phyloP scores from a whole-genome alignment of 2,888 invertebrate genomes.

The Papilio demoleus region DNA sequence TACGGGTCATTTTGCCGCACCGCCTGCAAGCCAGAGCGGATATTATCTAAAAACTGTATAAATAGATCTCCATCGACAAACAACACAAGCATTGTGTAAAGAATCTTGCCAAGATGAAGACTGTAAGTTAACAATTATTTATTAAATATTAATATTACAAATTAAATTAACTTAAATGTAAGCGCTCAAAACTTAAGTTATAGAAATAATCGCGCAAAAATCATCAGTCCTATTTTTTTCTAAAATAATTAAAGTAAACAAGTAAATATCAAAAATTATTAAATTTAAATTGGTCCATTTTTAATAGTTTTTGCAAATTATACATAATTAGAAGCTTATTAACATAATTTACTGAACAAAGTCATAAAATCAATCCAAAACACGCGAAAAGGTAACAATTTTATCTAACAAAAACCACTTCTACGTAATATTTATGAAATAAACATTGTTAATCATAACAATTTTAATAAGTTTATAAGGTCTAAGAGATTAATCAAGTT shows the following conservation, averaged over 20 bases:
- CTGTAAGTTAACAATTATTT: constrained; percentile 58
- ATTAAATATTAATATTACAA: constrained; percentile 1
- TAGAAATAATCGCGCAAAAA: background rate
- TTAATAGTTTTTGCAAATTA: too few relatives aligned
- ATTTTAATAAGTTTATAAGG: too few relatives aligned
- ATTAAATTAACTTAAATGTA: background rate
- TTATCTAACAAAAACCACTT: too few relatives aligned
- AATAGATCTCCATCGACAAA: constrained; percentile 53
- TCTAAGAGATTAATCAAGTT: background rate
- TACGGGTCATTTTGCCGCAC: constrained; percentile 61
- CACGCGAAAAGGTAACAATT: too few relatives aligned
- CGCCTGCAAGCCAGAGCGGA: constrained; percentile 52
- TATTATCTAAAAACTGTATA: constrained; percentile 53
- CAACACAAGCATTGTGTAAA: constrained; percentile 53
- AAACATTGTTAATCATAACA: too few relatives aligned
- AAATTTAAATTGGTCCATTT: background rate
- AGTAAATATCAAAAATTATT: too few relatives aligned
- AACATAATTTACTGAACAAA: too few relatives aligned
- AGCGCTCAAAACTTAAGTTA: background rate
- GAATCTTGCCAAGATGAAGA: constrained; percentile 67
- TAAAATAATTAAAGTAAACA: too few relatives aligned
- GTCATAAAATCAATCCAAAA: too few relatives aligned
- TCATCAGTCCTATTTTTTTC: too few relatives aligned
- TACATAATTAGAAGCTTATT: too few relatives aligned
- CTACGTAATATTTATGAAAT: too few relatives aligned